phyloP scores from a whole-genome alignment of 2,113 vertebrate species.

The Chlamydotis undulata region DNA sequence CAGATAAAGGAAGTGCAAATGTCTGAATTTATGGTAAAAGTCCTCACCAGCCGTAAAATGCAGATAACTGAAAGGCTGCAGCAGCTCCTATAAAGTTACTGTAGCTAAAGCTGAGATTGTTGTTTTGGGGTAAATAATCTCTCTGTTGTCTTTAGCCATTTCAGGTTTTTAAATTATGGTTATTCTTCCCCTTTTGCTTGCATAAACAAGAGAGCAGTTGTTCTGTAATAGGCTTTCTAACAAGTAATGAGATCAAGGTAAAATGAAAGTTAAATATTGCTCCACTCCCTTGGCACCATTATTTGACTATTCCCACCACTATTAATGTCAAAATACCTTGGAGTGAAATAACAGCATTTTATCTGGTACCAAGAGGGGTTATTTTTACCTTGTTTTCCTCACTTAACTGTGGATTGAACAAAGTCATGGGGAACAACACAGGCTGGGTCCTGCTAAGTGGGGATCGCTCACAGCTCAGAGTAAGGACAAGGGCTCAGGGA shows the following conservation, averaged over 20 bases:
- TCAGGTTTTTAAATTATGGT: constrained; percentile 41
- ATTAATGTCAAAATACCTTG: constrained; percentile 50
- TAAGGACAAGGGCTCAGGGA: background rate
- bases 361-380: constrained; percentile 12
- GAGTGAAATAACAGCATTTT: constrained; percentile 10
- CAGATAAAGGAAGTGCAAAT: constrained; percentile 22
- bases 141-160: constrained; percentile 64
- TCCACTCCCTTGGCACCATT: constrained; percentile 50
- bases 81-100: constrained; percentile 39
- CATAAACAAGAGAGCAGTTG: constrained; percentile 65
- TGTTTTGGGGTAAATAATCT: constrained; percentile 59
- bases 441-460: background rate
- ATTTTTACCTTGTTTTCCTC: constrained; percentile 13
- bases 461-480: background rate
- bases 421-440: constrained; percentile 2
- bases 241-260: constrained; percentile 66
- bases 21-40: constrained; percentile 3
- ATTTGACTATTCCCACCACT: constrained; percentile 44
- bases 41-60: constrained; percentile 33
- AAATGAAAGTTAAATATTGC: constrained; percentile 68
- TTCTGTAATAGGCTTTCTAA: constrained; percentile 58
- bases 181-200: constrained; percentile 61
- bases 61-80: constrained; percentile 43
- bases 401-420: background rate
- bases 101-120: constrained; percentile 50